phyloP scores from a whole-genome alignment of 1,140 invertebrate species.

The Daktulosphaira vitifoliae region DNA sequence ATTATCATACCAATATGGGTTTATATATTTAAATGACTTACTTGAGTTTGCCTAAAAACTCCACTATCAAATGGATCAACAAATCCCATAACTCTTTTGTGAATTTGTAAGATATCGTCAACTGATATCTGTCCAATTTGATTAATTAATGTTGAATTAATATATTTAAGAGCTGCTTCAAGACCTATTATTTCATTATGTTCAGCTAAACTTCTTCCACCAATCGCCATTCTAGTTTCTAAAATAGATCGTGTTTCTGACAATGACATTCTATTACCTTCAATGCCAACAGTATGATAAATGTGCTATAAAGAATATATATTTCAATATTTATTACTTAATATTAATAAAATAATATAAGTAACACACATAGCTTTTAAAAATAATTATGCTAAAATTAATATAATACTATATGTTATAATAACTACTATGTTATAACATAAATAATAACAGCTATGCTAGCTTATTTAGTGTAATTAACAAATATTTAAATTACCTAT shows the following conservation, averaged over 20 bases:
- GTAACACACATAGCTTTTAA: too few relatives aligned
- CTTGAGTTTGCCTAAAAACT: conserved; percentile 71
- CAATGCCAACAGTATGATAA: conserved; percentile 94
- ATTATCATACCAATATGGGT: too few relatives aligned
- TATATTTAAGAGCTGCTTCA: conserved; percentile 89
- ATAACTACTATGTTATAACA: too few relatives aligned
- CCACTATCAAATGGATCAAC: conserved; percentile 85
- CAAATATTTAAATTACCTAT: too few relatives aligned
- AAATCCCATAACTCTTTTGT: conserved; percentile 83
- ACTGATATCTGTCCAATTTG: conserved; percentile 61
- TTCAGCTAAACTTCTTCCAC: conserved; percentile 89
- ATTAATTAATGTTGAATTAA: conserved; percentile 82
- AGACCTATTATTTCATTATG: conserved; percentile 93
- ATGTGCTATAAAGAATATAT: conserved; percentile 69
- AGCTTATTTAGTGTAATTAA: too few relatives aligned
- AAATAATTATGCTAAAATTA: too few relatives aligned
- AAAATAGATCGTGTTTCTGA: conserved; percentile 84
- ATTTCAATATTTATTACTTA: too few relatives aligned
- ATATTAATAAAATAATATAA: too few relatives aligned
- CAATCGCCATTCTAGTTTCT: conserved; percentile 85
- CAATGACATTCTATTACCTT: conserved; percentile 95
- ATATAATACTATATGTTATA: too few relatives aligned
- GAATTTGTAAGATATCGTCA: conserved; percentile 86
- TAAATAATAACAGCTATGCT: too few relatives aligned
- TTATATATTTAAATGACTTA: conserved; percentile 43